Evolutionary conservation across 2,113 vertebrate genomes (phyloP).

Genomic region (Sinocyclocheilus anshuiensis): DNA sequence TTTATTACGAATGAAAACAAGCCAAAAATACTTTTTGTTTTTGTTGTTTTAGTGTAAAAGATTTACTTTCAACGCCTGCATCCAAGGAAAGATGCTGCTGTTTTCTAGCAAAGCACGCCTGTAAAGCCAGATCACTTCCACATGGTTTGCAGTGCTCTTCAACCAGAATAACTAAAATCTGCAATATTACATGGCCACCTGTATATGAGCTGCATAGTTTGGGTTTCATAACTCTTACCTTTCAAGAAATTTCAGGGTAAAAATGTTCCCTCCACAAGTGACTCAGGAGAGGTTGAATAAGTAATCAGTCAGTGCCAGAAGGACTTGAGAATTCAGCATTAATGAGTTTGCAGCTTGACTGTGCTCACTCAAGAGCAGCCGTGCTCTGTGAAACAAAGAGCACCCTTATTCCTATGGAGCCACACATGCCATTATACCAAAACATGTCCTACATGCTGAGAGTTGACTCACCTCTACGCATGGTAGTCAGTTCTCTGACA

Average conservation of each 20-base stretch:
- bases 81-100: background rate
- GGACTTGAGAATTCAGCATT: conserved; percentile 58
- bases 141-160: background rate
- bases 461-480: conserved; percentile 69
- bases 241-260: conserved; percentile 49
- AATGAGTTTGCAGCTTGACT: conserved; percentile 40
- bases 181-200: conserved; percentile 5
- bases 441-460: conserved; percentile 66
- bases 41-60: background rate
- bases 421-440: conserved; percentile 68
- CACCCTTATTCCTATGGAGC: conserved; percentile 49
- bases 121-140: background rate
- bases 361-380: conserved; percentile 39
- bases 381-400: conserved; percentile 64
- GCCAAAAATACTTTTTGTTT: background rate
- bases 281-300: conserved; percentile 47
- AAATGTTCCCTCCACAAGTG: conserved; percentile 26
- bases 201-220: conserved; percentile 2
- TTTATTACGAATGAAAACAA: background rate
- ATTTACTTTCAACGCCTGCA: background rate
- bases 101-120: background rate
- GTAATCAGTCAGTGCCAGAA: conserved; percentile 57
- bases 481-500: conserved; percentile 56
- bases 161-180: conserved; percentile 22
- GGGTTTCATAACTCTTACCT: conserved; percentile 7